These are phyloP conservation scores for Thrips palmi DNA, from an alignment of 1,140 invertebrate genomes.

Conservation along the genomic window DNA sequence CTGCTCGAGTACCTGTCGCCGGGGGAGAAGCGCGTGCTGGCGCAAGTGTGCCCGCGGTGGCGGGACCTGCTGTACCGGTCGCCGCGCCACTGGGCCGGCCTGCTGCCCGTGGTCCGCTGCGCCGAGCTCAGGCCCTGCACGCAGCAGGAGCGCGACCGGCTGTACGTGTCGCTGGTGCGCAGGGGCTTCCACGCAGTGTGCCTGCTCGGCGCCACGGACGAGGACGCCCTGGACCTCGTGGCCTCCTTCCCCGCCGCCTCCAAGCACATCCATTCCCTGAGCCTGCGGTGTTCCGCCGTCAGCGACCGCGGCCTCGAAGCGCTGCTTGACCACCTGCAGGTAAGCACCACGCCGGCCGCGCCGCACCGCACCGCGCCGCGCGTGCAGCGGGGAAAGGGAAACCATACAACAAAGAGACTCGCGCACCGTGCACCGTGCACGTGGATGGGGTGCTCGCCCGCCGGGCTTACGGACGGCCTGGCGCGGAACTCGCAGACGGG, in stretches of 20 bases:
- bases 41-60: conserved; percentile 70
- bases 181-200: conserved; percentile 71
- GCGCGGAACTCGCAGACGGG: too few relatives aligned
- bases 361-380: too few relatives aligned
- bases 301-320: conserved; percentile 74
- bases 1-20: conserved; percentile 76
- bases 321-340: conserved; percentile 68
- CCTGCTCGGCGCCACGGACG: conserved; percentile 67
- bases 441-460: too few relatives aligned
- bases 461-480: too few relatives aligned
- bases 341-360: too few relatives aligned
- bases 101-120: conserved; percentile 66
- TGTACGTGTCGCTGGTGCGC: conserved; percentile 65
- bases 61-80: conserved; percentile 67
- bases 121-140: conserved; percentile 48
- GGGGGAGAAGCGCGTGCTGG: conserved; percentile 53
- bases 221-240: conserved; percentile 73
- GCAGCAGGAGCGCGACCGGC: conserved; percentile 42
- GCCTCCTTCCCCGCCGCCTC: conserved; percentile 64
- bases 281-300: conserved; percentile 67
- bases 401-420: too few relatives aligned
- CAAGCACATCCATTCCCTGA: conserved; percentile 63
- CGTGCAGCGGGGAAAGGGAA: too few relatives aligned
- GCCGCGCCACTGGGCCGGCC: conserved; percentile 64
- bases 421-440: too few relatives aligned